A percentile compares a stretch with the other conserved stretches of the same genome.
Evolutionary conservation across 2,888 invertebrate species (phyloP).

Genomic region (Oligia strigilis): DNA sequence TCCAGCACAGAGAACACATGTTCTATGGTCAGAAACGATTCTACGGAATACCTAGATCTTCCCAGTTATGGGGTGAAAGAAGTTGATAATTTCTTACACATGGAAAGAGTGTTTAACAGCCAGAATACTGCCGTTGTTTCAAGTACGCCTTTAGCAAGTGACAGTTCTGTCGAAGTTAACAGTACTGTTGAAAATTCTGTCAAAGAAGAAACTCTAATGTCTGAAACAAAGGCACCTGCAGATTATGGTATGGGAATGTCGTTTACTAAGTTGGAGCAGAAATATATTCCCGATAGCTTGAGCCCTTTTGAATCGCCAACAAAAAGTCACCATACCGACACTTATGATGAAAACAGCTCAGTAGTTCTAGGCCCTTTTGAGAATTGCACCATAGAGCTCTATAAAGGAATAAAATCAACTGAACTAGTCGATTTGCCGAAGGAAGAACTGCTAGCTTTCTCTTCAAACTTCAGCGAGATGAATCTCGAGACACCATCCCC

Average conservation of each 20-base stretch:
- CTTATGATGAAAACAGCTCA: constrained; percentile 88
- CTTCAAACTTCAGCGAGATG: constrained; percentile 89
- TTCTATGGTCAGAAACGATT: constrained; percentile 78
- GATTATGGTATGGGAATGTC: constrained; percentile 73
- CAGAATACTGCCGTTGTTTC: constrained; percentile 71
- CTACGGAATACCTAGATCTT: constrained; percentile 86
- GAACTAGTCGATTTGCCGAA: constrained; percentile 84
- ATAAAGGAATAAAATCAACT: constrained; percentile 86
- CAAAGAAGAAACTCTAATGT: constrained; percentile 68
- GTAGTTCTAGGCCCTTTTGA: constrained; percentile 91
- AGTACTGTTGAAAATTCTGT: constrained; percentile 72
- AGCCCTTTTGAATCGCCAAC: constrained; percentile 88
- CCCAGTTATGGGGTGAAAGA: constrained; percentile 79
- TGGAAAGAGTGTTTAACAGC: constrained; percentile 77
- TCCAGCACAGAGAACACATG: constrained; percentile 62
- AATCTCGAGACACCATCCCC: constrained; percentile 88
- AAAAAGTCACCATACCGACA: constrained; percentile 86
- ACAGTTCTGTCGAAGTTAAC: constrained; percentile 73
- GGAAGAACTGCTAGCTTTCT: constrained; percentile 89
- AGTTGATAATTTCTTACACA: constrained; percentile 79
- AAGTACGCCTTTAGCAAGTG: constrained; percentile 84
- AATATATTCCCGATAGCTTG: constrained; percentile 77
- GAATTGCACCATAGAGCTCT: constrained; percentile 88
- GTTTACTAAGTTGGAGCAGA: constrained; percentile 79
- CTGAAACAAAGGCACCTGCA: constrained; percentile 73